These are phyloP conservation scores for Cryptocheilus praepositus DNA, from an alignment of 2,888 invertebrate species.

Conservation along the genomic window DNA sequence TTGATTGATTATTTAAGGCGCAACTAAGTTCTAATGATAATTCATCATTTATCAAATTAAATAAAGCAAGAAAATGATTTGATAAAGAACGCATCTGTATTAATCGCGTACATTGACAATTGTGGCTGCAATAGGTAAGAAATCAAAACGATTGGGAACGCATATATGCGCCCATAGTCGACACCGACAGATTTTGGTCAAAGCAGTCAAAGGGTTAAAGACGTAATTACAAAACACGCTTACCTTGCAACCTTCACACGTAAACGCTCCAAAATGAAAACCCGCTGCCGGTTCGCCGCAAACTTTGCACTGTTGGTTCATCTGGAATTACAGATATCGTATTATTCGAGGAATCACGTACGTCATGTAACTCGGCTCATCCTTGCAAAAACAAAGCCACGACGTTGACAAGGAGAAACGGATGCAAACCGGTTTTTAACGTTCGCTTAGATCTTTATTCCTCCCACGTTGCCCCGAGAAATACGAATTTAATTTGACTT, in stretches of 20 bases:
- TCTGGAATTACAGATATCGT: conserved; percentile 65
- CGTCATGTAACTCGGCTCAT: conserved; percentile 42
- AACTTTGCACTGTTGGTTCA: conserved; percentile 74
- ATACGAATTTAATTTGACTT: conserved; percentile 43
- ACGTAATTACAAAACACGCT: conserved; percentile 44
- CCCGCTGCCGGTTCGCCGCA: conserved; percentile 73
- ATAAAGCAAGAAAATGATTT: too few species aligned
- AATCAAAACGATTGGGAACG: too few species aligned
- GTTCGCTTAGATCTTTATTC: conserved; percentile 56
- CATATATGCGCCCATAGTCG: too few species aligned
- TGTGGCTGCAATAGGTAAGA: too few species aligned
- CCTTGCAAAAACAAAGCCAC: conserved; percentile 30
- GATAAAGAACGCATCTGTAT: too few species aligned
- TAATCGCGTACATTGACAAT: too few species aligned
- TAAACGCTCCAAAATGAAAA: conserved; percentile 73
- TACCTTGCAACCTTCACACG: conserved; percentile 74
- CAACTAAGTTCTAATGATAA: too few species aligned
- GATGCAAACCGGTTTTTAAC: conserved; percentile 49
- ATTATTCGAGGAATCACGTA: conserved; percentile 43
- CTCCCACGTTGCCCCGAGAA: conserved; percentile 53
- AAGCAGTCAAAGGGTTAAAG: too few species aligned
- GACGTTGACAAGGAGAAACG: conserved; percentile 30
- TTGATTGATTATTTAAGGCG: too few species aligned
- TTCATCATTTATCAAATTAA: too few species aligned
- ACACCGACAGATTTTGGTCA: too few species aligned